These are phyloP conservation scores for Leptothorax acervorum DNA, from an alignment of 2,888 invertebrate species.

Conservation along the genomic window DNA sequence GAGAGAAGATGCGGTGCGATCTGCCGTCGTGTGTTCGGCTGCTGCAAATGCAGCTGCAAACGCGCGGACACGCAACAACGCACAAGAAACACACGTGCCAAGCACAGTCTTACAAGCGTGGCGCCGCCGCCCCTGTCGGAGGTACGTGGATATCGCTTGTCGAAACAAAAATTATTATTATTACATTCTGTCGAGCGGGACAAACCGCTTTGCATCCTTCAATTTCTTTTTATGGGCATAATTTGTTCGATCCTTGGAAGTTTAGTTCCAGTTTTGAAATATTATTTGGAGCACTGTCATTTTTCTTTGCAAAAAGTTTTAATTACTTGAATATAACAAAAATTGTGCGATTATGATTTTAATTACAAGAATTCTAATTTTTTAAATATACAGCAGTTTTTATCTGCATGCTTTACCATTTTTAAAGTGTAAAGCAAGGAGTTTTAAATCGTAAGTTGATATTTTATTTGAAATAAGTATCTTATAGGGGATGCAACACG, in stretches of 20 bases:
- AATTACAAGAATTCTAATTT: not conserved
- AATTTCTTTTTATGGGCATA: not conserved
- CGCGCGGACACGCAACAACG: constrained; percentile 76
- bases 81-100: constrained; percentile 82
- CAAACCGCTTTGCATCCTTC: not conserved
- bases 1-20: constrained; percentile 80
- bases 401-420: not conserved
- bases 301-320: not conserved
- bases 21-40: constrained; percentile 77
- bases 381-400: not conserved
- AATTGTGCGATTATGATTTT: not conserved
- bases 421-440: not conserved
- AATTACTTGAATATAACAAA: not conserved
- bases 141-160: constrained; percentile 68
- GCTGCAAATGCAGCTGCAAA: constrained; percentile 65
- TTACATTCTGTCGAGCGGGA: not conserved
- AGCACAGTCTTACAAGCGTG: constrained; percentile 84
- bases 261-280: not conserved
- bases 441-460: not conserved
- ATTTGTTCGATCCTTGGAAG: not conserved
- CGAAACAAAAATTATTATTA: not conserved
- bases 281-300: not conserved
- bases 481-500: too few relatives aligned
- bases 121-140: constrained; percentile 84
- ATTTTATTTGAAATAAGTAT: not conserved